Evolutionary conservation across 1,140 invertebrate species (phyloP).

Genomic region (Drosophila bipectinata): DNA sequence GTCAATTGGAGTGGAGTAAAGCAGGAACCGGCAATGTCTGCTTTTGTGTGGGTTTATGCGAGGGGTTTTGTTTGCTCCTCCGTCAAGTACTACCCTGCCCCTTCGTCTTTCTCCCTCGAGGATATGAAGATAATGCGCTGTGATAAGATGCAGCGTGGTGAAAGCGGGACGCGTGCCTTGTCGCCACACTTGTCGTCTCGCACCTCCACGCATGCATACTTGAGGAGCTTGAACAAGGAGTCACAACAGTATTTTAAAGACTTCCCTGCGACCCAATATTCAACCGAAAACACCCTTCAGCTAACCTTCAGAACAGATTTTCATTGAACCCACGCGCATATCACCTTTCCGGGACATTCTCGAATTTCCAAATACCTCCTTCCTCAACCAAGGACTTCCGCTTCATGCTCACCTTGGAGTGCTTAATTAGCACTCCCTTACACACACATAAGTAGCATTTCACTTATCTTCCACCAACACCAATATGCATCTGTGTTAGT

Average conservation of each 20-base stretch:
- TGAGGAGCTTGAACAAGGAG: background rate
- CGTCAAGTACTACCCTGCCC: background rate
- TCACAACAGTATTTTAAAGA: background rate
- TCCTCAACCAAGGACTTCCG: conserved; percentile 47
- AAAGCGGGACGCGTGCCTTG: conserved; percentile 54
- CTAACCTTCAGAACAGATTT: conserved; percentile 45
- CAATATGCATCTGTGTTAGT: conserved; percentile 1
- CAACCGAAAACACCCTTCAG: conserved; percentile 26
- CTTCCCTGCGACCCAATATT: background rate
- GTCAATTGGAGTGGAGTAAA: conserved; percentile 69
- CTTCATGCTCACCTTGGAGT: conserved; percentile 33
- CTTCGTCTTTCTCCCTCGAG: background rate
- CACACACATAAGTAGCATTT: background rate
- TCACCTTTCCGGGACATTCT: conserved; percentile 11
- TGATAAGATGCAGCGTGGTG: conserved; percentile 55
- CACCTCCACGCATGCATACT: conserved; percentile 34
- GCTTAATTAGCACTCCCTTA: conserved; percentile 53
- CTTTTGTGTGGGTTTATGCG: conserved; percentile 22
- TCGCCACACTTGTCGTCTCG: conserved; percentile 56
- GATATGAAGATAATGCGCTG: conserved; percentile 45
- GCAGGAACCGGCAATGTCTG: conserved; percentile 57
- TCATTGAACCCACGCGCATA: conserved; percentile 15
- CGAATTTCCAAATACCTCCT: conserved; percentile 11
- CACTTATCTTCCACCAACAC: background rate
- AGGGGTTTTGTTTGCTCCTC: conserved; percentile 40